Conservation (phyloP, 2,113 vertebrate genomes). For the Nesogale talazaci region DNA sequence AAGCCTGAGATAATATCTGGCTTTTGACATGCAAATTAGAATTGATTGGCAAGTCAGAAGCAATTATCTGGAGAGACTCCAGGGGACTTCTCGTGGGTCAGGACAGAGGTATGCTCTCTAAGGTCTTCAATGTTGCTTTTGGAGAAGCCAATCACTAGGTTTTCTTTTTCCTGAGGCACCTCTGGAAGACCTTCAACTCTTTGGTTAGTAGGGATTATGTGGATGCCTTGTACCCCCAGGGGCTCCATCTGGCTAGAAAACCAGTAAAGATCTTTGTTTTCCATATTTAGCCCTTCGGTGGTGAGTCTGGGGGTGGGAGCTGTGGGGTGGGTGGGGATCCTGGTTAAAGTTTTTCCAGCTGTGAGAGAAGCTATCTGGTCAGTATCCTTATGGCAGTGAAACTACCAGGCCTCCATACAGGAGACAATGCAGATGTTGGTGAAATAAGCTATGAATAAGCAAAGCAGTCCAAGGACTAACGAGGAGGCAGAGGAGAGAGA, state of each 20-base stretch:
- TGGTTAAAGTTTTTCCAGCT: neutral
- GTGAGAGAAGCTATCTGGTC: neutral
- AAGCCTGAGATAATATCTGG: neutral
- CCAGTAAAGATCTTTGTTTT: neutral
- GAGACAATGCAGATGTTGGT: neutral
- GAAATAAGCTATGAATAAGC: neutral
- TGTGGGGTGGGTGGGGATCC: neutral
- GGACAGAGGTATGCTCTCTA: neutral
- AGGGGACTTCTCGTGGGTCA: neutral
- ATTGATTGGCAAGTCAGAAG: neutral
- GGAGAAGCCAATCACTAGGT: neutral
- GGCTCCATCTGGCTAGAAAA: neutral
- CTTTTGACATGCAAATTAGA: neutral
- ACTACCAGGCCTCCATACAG: no score
- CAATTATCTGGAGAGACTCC: neutral
- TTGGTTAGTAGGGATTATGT: neutral
- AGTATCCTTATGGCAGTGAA: rapidly evolving
- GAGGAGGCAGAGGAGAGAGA: neutral
- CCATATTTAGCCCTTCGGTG: no score
- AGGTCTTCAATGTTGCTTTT: neutral
- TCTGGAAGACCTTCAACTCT: neutral
- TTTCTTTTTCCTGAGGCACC: neutral
- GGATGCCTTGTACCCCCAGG: neutral
- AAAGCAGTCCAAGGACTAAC: rapidly evolving
- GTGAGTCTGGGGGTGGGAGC: neutral